Conservation (phyloP, 1,140 invertebrate species). For the Hestina assimilis region DNA sequence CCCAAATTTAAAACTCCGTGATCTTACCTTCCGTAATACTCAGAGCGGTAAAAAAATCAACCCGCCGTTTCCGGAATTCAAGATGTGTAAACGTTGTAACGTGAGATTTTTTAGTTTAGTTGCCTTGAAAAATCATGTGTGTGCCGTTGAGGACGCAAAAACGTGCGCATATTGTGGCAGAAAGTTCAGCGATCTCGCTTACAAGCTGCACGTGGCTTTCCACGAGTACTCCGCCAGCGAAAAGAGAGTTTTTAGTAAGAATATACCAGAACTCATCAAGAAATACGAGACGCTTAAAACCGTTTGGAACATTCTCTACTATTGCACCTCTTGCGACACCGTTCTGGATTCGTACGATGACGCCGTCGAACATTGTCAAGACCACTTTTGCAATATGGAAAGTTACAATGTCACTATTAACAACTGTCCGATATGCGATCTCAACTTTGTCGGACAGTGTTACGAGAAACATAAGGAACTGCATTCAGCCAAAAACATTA, state of each 20-base stretch:
- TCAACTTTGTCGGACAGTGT: slow-evolving; percentile 17
- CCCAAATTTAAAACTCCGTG: slow-evolving; percentile 17
- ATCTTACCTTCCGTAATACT: slow-evolving; percentile 22
- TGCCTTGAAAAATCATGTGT: slow-evolving; percentile 21
- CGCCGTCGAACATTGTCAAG: slow-evolving; percentile 33
- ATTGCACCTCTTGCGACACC: slow-evolving; percentile 28
- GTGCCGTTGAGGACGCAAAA: slow-evolving; percentile 18
- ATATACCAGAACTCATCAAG: slow-evolving; percentile 26
- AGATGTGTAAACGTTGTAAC: slow-evolving; percentile 23
- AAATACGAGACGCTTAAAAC: slow-evolving; percentile 27
- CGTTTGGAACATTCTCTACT: slow-evolving; percentile 33
- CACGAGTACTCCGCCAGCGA: slow-evolving; percentile 16
- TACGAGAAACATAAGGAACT: slow-evolving; percentile 25
- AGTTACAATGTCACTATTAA: slow-evolving; percentile 22
- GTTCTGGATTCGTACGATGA: slow-evolving; percentile 26
- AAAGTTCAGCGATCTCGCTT: slow-evolving; percentile 31
- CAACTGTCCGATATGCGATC: slow-evolving; percentile 18
- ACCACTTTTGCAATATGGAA: slow-evolving; percentile 33
- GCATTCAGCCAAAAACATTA: slow-evolving; percentile 15
- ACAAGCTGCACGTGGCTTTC: slow-evolving; percentile 32
- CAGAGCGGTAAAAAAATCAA: slow-evolving; percentile 14
- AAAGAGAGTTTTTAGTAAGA: background rate
- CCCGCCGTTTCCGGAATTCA: slow-evolving; percentile 28
- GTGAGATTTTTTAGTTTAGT: slow-evolving; percentile 15
- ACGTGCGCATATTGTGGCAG: slow-evolving; percentile 21